These are phyloP conservation scores for Conops quadrifasciatus DNA, from an alignment of 2,888 invertebrate species.

Conservation along the genomic window DNA sequence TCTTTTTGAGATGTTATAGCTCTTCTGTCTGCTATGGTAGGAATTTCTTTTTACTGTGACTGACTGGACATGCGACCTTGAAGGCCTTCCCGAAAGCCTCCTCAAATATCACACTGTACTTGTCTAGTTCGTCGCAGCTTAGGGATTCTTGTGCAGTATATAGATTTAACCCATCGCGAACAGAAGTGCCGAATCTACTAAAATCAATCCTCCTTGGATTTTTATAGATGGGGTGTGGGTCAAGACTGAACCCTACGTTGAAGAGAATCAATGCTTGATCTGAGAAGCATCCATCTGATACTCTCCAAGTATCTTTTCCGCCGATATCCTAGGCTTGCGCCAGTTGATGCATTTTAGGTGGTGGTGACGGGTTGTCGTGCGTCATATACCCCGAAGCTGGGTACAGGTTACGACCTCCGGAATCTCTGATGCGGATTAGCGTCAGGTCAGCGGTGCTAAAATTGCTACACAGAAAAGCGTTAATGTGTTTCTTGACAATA, in stretches of 20 bases:
- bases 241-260: neutral
- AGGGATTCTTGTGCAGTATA: neutral
- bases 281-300: no score
- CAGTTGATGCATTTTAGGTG: no score
- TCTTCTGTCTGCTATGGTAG: neutral
- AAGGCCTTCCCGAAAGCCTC: neutral
- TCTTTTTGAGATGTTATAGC: neutral
- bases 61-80: neutral
- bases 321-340: no score
- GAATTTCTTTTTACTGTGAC: neutral
- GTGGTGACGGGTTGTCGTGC: no score
- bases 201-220: neutral
- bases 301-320: no score
- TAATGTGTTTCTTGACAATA: conserved; percentile 7
- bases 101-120: neutral
- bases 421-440: no score
- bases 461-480: conserved; percentile 4
- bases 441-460: neutral
- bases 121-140: neutral
- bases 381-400: no score
- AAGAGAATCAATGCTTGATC: neutral
- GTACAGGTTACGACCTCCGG: no score
- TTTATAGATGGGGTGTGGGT: neutral
- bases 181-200: neutral
- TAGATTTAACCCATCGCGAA: neutral